These are phyloP conservation scores for Exocentrus adspersus DNA, from an alignment of 2,888 invertebrate species.

Conservation along the genomic window DNA sequence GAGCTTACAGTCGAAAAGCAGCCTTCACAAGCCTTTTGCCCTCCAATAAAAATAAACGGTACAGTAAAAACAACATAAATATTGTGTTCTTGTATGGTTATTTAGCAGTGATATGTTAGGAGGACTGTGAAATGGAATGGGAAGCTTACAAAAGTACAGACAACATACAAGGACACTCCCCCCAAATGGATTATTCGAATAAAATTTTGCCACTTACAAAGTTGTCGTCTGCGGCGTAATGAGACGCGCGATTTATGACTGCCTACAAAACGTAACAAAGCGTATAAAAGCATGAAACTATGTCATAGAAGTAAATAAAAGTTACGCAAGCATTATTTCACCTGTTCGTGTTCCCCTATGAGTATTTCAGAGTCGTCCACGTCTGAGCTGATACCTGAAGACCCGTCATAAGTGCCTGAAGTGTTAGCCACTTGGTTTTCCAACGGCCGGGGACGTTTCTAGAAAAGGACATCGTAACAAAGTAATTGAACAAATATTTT, in stretches of 20 bases:
- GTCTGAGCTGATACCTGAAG: slow-evolving; percentile 43
- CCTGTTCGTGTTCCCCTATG: slow-evolving; percentile 72
- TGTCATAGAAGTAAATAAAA: not conserved
- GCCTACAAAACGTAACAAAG: slow-evolving; percentile 38
- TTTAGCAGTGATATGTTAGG: not conserved
- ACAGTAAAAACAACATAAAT: no score
- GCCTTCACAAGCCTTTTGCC: no score
- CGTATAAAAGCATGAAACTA: slow-evolving; percentile 1
- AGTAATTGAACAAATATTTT: no score
- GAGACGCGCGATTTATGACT: slow-evolving; percentile 30
- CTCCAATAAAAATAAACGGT: no score
- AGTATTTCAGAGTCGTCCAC: slow-evolving; percentile 64
- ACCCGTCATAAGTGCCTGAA: slow-evolving; percentile 16
- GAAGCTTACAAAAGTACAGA: slow-evolving; percentile 1
- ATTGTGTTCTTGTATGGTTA: no score
- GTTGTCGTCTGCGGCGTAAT: slow-evolving; percentile 46
- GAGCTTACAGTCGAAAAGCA: no score
- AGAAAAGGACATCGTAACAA: no score
- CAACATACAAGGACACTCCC: no score
- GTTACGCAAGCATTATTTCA: slow-evolving; percentile 47
- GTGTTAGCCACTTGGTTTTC: slow-evolving; percentile 55
- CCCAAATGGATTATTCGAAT: slow-evolving; percentile 30
- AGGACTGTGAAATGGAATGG: not conserved
- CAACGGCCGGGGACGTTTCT: slow-evolving; percentile 52
- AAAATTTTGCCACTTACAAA: slow-evolving; percentile 52